Evolutionary conservation across 2,888 invertebrate species (phyloP).

Genomic region (Laothoe populi): DNA sequence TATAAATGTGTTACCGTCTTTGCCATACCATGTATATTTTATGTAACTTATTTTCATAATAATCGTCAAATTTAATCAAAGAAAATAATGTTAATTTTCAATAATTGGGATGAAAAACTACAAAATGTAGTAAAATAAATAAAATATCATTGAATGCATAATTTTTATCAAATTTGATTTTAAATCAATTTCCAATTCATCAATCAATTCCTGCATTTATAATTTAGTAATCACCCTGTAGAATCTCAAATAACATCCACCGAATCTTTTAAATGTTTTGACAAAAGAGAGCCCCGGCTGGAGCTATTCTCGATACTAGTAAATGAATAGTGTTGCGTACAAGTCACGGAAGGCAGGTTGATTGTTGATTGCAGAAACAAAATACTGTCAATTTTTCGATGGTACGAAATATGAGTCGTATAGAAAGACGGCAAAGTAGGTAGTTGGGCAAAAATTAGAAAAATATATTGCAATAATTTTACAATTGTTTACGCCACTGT

Average conservation of each 20-base stretch:
- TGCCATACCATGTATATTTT: not conserved
- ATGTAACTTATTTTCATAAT: too few relatives aligned
- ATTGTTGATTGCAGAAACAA: constrained; percentile 33
- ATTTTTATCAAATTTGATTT: not conserved
- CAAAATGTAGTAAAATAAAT: too few relatives aligned
- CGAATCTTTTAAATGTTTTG: too few relatives aligned
- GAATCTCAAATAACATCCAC: not conserved
- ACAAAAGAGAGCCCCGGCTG: too few relatives aligned
- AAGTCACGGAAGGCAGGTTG: constrained; percentile 65
- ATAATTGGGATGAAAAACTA: too few relatives aligned
- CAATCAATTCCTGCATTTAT: not conserved
- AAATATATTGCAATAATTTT: too few relatives aligned
- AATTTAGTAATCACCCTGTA: constrained; percentile 7
- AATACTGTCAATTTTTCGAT: constrained; percentile 16
- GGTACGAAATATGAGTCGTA: not conserved
- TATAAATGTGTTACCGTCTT: not conserved
- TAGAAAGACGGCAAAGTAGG: too few relatives aligned
- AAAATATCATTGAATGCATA: too few relatives aligned
- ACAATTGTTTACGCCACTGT: constrained; percentile 21
- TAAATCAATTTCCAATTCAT: not conserved
- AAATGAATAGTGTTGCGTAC: constrained; percentile 40
- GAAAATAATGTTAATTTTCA: too few relatives aligned
- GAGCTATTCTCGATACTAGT: not conserved
- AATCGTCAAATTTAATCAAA: too few relatives aligned
- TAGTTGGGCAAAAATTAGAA: too few relatives aligned